Evolutionary conservation across 37 sponge, comb jelly and placozoan species (phyloP).

Genomic region (Cladorhizidae sp.): DNA sequence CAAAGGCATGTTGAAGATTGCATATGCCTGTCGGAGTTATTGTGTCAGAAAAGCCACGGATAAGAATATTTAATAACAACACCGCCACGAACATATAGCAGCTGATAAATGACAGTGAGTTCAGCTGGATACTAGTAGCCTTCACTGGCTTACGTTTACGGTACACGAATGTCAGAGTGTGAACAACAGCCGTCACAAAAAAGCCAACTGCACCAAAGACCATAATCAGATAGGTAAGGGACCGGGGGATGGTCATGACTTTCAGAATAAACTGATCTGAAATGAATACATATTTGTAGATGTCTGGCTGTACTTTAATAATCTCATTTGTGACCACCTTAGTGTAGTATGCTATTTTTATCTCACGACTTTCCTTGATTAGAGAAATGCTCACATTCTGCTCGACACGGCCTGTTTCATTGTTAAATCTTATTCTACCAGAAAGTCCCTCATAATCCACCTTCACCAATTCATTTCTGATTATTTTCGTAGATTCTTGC

Average conservation of each 20-base stretch:
- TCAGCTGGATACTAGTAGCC: conserved; percentile 21
- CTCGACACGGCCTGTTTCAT: conserved; percentile 5
- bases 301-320: neutral
- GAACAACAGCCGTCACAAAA: neutral
- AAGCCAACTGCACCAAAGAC: neutral
- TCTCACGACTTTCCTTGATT: neutral
- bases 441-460: conserved; percentile 37
- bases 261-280: neutral
- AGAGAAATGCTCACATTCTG: conserved; percentile 8
- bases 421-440: conserved; percentile 16
- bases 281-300: neutral
- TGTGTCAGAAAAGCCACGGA: neutral
- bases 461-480: neutral
- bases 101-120: conserved; percentile 17
- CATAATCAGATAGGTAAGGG: neutral
- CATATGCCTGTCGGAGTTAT: neutral
- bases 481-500: neutral
- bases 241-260: neutral
- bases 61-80: neutral
- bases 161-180: conserved; percentile 16
- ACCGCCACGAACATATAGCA: conserved; percentile 20
- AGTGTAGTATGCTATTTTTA: neutral
- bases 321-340: neutral
- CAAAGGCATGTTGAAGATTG: neutral
- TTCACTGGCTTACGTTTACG: conserved; percentile 18